These are phyloP conservation scores for Diachrysia chrysitis DNA, from an alignment of 2,888 invertebrate genomes.

Conservation along the genomic window DNA sequence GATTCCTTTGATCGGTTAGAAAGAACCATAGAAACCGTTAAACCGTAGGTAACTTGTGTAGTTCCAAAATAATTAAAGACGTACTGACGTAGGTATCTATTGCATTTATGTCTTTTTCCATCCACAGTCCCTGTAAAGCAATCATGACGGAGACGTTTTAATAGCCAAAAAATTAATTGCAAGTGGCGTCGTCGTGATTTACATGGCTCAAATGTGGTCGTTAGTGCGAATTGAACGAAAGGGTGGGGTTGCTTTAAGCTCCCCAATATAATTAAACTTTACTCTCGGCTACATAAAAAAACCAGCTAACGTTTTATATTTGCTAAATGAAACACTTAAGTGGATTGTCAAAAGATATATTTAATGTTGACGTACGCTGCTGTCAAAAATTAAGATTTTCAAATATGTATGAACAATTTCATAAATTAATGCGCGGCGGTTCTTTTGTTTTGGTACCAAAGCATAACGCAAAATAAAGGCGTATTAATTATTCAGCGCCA, in stretches of 20 bases:
- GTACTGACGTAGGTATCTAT: constrained; percentile 23
- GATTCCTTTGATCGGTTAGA: neutral
- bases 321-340: constrained; percentile 40
- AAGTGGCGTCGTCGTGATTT: constrained; percentile 83
- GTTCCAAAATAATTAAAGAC: neutral
- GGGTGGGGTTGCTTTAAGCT: constrained; percentile 74
- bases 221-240: constrained; percentile 83
- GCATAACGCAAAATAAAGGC: constrained; percentile 85
- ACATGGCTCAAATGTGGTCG: constrained; percentile 84
- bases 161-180: constrained; percentile 84
- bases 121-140: constrained; percentile 58
- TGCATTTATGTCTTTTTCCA: constrained; percentile 40
- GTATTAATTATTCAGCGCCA: constrained; percentile 89
- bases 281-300: constrained; percentile 67
- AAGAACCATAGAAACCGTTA: neutral
- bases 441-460: constrained; percentile 80
- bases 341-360: constrained; percentile 40
- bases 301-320: constrained; percentile 53
- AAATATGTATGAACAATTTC: constrained; percentile 71
- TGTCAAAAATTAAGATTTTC: constrained; percentile 63
- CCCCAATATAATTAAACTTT: constrained; percentile 84
- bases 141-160: constrained; percentile 69
- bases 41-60: neutral
- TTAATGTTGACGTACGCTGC: constrained; percentile 34
- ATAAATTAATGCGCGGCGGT: constrained; percentile 78